These are phyloP conservation scores for Pyxicephalus adspersus DNA, from an alignment of 2,113 vertebrate species.

Conservation along the genomic window DNA sequence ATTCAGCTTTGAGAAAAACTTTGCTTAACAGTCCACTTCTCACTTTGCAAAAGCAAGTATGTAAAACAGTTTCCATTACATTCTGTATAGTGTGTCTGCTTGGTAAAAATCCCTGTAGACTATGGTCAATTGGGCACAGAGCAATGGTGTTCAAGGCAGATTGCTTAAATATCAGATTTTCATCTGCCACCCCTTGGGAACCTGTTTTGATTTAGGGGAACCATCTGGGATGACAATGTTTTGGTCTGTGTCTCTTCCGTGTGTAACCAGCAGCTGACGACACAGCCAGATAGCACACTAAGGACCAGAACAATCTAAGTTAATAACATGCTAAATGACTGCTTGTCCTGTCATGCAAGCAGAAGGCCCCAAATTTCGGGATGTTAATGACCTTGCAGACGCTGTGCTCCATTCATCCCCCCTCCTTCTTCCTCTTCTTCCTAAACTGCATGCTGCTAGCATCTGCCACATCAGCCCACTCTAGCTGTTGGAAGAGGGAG, in stretches of 20 bases:
- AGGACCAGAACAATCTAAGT: constrained; percentile 21
- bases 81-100: neutral
- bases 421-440: neutral
- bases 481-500: constrained; percentile 15
- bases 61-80: neutral
- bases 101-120: constrained; percentile 20
- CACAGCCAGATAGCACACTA: constrained; percentile 15
- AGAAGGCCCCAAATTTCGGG: constrained; percentile 14
- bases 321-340: constrained; percentile 36
- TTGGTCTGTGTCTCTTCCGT: neutral
- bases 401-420: neutral
- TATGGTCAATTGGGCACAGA: constrained; percentile 22
- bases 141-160: neutral
- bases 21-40: no score
- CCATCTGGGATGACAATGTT: constrained; percentile 41
- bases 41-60: neutral
- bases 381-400: constrained; percentile 1
- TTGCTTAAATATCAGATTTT: constrained; percentile 21
- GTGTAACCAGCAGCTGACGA: constrained; percentile 18
- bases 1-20: no score
- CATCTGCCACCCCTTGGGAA: neutral
- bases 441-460: neutral
- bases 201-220: constrained; percentile 4
- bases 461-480: constrained; percentile 25
- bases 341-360: constrained; percentile 19